These are phyloP conservation scores for Campoletis raptor DNA, from an alignment of 2,888 invertebrate genomes.

Conservation along the genomic window DNA sequence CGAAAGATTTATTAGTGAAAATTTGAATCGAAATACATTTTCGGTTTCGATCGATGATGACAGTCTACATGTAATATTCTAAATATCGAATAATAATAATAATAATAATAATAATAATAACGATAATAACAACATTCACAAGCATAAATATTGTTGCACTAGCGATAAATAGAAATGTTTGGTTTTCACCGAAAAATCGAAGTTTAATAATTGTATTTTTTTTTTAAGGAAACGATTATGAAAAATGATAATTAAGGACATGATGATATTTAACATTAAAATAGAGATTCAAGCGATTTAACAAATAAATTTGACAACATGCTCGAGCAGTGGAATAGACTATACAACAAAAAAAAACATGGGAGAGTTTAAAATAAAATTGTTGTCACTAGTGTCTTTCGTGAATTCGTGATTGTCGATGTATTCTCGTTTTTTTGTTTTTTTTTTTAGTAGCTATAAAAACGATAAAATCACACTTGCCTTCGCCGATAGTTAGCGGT, in stretches of 20 bases:
- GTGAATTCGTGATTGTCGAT: slow-evolving; percentile 8
- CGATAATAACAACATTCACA: slow-evolving; percentile 77
- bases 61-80: slow-evolving; percentile 30
- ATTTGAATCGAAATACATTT: slow-evolving; percentile 1
- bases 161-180: slow-evolving; percentile 63
- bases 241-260: slow-evolving; percentile 21
- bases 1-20: background rate
- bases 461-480: slow-evolving; percentile 80
- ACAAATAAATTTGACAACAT: slow-evolving; percentile 61
- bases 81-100: slow-evolving; percentile 67
- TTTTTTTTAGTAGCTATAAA: slow-evolving; percentile 12
- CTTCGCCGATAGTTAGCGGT: slow-evolving; percentile 83
- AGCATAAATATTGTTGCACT: slow-evolving; percentile 76
- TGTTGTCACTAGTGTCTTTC: slow-evolving; percentile 18
- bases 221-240: slow-evolving; percentile 23
- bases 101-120: no score
- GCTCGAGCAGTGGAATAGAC: slow-evolving; percentile 63
- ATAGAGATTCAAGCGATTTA: slow-evolving; percentile 61
- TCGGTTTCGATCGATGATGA: slow-evolving; percentile 31
- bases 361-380: slow-evolving; percentile 27
- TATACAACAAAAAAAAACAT: slow-evolving; percentile 8
- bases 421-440: background rate
- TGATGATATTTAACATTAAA: slow-evolving; percentile 34
- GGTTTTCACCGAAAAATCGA: slow-evolving; percentile 23
- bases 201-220: background rate